Base-by-base conservation (phyloP, 2,797 vertebrate species). In the Antrozous pallidus region DNA sequence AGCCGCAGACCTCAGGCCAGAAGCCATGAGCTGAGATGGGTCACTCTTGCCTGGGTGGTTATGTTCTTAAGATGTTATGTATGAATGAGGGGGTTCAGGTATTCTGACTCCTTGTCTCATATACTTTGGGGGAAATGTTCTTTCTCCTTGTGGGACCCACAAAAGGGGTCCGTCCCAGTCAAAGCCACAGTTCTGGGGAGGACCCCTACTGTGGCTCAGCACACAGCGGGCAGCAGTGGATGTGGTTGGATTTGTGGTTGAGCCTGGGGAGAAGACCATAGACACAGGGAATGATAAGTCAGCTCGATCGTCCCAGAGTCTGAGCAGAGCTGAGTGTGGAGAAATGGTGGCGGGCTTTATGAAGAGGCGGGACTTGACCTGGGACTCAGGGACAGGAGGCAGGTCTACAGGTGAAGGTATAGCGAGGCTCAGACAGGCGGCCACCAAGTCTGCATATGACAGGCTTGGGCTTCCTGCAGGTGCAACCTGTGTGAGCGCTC, bases 1-100 rank as follows among this genome's bases (percentile, higher is more conserved):
- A 4, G 5, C 38, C 6, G 0, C 6, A 0, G 45, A 13, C 61
- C 8, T 49, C 38, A 8, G 26, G 17, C 38, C 36, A 0, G 0
- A 8, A 12, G 0, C 26, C 42, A 2, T 3, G 2, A 14, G 33
- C 69, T 67, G 17, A n/a, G 87, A 8, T 40, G 26, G 24, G 3
- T 16, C 22, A 1, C 58, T 65, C 54, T 14, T 28, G 20, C n/a
- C 74, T 12, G 8, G 6, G 3, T 24, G 14, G 0, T 12, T n/a
- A n/a, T 5, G 12, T 38, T 24, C 51, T 18, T 31, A 10, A 16
- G 6, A 31, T 63, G 16, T 18, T 42, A 9, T 6, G 0, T 3
- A 0, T n/a, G 4, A 26, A 10, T 6, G 31, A 63, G n/a, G 7
- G 2, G 0, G 16, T 0, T 7, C 20, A 17, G 71, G 36, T 10